Conservation (phyloP, 1,140 invertebrate genomes). For the Cephus cinctus region DNA sequence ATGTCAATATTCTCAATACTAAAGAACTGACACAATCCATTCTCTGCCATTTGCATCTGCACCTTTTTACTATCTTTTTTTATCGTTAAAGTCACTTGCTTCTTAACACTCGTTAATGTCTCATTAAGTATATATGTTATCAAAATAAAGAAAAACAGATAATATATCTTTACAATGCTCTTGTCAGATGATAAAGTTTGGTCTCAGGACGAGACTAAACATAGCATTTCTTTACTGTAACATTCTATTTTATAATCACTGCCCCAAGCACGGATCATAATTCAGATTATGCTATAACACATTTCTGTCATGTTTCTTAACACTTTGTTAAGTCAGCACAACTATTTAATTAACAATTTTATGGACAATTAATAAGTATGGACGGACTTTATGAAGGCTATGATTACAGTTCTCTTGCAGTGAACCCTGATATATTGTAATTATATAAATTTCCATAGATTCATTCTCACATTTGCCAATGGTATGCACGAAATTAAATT, state of each 20-base stretch:
- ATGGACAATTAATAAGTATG: not conserved
- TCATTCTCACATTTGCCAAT: too few species aligned
- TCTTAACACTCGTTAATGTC: slow-evolving; percentile 17
- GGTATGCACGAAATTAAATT: too few species aligned
- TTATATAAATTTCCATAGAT: too few species aligned
- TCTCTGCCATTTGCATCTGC: slow-evolving; percentile 27
- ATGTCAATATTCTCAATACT: slow-evolving; percentile 49
- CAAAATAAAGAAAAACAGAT: slow-evolving; percentile 24
- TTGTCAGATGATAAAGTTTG: slow-evolving; percentile 41
- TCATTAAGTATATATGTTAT: slow-evolving; percentile 4
- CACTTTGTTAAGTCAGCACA: not conserved
- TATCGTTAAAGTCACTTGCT: slow-evolving; percentile 23
- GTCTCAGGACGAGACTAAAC: slow-evolving; percentile 49
- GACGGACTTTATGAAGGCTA: not conserved
- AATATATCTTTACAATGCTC: slow-evolving; percentile 39
- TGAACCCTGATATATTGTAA: too few species aligned
- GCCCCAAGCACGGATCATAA: slow-evolving; percentile 21
- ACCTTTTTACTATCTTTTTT: slow-evolving; percentile 19
- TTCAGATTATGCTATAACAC: not conserved
- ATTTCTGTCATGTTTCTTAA: not conserved
- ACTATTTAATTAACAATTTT: not conserved
- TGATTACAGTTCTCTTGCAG: too few species aligned
- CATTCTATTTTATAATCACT: slow-evolving; percentile 28
- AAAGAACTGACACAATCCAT: slow-evolving; percentile 54
- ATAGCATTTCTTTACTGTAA: slow-evolving; percentile 42